These are phyloP conservation scores for Linyphia triangularis DNA, from an alignment of 2,888 invertebrate species.

Conservation along the genomic window DNA sequence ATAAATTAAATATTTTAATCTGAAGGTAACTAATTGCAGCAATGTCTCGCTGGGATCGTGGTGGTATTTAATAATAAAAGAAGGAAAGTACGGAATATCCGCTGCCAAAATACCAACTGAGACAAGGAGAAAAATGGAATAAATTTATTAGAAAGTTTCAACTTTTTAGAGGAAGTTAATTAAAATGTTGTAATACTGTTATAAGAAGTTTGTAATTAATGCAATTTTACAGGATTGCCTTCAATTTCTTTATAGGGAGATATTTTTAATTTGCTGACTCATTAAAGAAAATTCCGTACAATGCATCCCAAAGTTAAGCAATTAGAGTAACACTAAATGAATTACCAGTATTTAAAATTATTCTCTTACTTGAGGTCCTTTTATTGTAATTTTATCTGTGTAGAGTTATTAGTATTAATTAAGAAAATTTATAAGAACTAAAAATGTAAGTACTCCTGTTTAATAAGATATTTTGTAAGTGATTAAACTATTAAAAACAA, in stretches of 20 bases:
- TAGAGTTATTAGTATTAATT: too few relatives aligned
- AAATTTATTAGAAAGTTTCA: neutral
- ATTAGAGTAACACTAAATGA: too few relatives aligned
- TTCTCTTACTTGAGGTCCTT: too few relatives aligned
- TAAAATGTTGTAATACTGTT: neutral
- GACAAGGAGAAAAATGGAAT: neutral
- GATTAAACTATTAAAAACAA: too few relatives aligned
- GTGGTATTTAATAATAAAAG: conserved; percentile 11
- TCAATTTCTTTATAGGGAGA: neutral
- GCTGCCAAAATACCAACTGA: neutral
- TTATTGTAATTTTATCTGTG: too few relatives aligned
- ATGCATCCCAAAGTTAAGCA: too few relatives aligned
- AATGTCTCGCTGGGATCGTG: neutral
- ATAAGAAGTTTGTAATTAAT: neutral
- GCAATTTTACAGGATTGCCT: neutral
- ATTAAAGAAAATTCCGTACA: too few relatives aligned
- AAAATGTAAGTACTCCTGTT: too few relatives aligned
- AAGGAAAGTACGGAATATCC: neutral
- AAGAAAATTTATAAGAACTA: too few relatives aligned
- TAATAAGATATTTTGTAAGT: too few relatives aligned
- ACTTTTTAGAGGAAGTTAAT: neutral
- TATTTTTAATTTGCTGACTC: neutral
- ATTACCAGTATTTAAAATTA: too few relatives aligned
- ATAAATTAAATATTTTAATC: conserved; percentile 60
- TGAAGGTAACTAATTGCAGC: conserved; percentile 46